Base-by-base conservation (phyloP, 1,140 invertebrate genomes). In the Grapholita molesta region DNA sequence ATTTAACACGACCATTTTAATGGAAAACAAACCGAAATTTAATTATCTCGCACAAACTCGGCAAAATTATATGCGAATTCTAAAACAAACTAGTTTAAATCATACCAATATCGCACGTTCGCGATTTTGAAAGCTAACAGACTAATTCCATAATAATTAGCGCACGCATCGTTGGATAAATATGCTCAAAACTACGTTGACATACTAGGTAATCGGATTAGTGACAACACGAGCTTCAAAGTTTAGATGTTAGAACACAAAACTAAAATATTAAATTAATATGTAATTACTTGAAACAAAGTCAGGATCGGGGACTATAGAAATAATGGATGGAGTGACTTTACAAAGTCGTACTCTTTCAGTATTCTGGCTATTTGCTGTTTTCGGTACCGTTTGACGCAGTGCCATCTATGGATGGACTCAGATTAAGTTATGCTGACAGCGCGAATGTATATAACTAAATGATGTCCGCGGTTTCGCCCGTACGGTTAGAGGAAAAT, bases 1-100 rank as follows among this genome's bases (percentile, higher is more conserved):
- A 61, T 61, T 57, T 61, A 28, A 30, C 25, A 28, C 23, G 24
- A 15, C 18, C 12, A 61, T 61, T 61, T 61, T 61, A 28, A 61
- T 61, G 55, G 24, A 61, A 61, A 61, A 57, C 53, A 57, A 57
- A 57, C 53, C 53, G 21, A 15, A 57, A 61, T 61, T 15, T 61
- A 61, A 61, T 61, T 28, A 61, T 28, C 55, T 61, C 28, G 25
- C 25, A 15, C n/a, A 28, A 48, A 48, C 42, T n/a, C n/a, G 18
- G 18, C 18, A 48, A 4, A 30, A 48, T 48, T 21, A 48, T 48
- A 18, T 21, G 18, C 42, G 6, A 48, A 48, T 21, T 48, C 42
- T 48, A 48, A 48, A 38, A 38, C 35, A 38, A 38, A 38, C 35
- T 38, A 38, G 35, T 38, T 38, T 38, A 15, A 38, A 15, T 15